Percentiles rank a stretch among this genome's conserved stretches.
phyloP scores from a whole-genome alignment of 2,888 invertebrate species.

The Dione vanillae region DNA sequence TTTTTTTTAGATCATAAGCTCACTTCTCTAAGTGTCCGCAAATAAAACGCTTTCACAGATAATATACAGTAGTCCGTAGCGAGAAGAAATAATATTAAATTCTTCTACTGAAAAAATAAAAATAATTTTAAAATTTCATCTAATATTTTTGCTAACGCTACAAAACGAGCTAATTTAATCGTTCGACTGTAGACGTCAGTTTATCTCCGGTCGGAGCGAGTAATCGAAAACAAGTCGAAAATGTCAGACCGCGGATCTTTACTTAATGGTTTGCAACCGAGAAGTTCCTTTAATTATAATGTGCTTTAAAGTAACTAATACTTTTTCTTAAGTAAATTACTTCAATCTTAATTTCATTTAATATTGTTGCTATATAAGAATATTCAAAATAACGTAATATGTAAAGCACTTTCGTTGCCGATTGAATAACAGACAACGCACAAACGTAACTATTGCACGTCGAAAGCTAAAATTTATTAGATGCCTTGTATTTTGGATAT shows the following conservation, averaged over 20 bases:
- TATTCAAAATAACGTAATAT: too few relatives aligned
- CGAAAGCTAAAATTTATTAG: too few relatives aligned
- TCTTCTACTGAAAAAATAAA: not conserved
- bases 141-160: constrained; percentile 52
- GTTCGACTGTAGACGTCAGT: constrained; percentile 57
- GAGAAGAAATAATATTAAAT: not conserved
- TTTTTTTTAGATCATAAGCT: too few relatives aligned
- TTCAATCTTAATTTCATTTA: not conserved
- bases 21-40: too few relatives aligned
- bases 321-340: not conserved
- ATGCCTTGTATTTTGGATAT: too few relatives aligned
- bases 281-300: constrained; percentile 24
- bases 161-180: constrained; percentile 70
- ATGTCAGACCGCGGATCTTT: constrained; percentile 33
- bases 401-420: too few relatives aligned
- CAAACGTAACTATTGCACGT: too few relatives aligned
- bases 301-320: not conserved
- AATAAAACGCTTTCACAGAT: too few relatives aligned
- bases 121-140: not conserved
- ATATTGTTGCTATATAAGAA: too few relatives aligned
- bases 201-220: constrained; percentile 62
- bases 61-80: not conserved
- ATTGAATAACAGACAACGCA: too few relatives aligned
- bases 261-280: constrained; percentile 29
- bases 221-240: constrained; percentile 52